Percentiles rank a stretch among this genome's conserved stretches.
Conservation (phyloP, 2,888 invertebrate species). For the Unio pictorum region DNA sequence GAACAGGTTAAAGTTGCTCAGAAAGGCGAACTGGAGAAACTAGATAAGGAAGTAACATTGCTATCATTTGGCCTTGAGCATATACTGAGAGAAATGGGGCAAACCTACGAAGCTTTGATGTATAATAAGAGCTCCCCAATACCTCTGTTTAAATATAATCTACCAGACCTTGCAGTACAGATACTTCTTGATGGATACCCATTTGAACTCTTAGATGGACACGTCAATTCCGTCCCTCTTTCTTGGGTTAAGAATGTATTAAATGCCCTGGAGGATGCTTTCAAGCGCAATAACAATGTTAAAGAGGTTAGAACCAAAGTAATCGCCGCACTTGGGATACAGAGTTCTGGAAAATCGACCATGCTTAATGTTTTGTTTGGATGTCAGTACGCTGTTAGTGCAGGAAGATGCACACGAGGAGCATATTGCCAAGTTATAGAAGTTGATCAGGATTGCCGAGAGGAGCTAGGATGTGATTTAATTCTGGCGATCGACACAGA, state of each 20-base stretch:
- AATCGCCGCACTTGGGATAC: constrained; percentile 22
- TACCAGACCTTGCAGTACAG: constrained; percentile 9
- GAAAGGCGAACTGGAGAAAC: not conserved
- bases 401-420: constrained; percentile 30
- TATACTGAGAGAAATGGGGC: constrained; percentile 15
- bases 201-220: constrained; percentile 23
- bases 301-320: not conserved
- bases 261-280: not conserved
- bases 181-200: constrained; percentile 11
- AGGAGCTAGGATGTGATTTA: not conserved
- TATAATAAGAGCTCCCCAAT: not conserved
- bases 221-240: constrained; percentile 11
- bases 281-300: constrained; percentile 2
- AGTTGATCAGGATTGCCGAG: not conserved
- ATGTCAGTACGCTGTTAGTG: constrained; percentile 20
- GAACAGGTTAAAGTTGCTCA: not conserved
- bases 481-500: constrained; percentile 21
- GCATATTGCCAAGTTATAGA: constrained; percentile 17
- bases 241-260: constrained; percentile 14
- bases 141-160: not conserved
- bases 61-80: constrained; percentile 15
- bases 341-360: constrained; percentile 35
- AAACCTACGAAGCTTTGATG: constrained; percentile 13
- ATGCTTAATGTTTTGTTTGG: constrained; percentile 33
- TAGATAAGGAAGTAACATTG: constrained; percentile 4